Percentiles rank a stretch among this genome's conserved stretches.
phyloP scores from a whole-genome alignment of 1,140 invertebrate genomes.

The Hypothenemus hampei region DNA sequence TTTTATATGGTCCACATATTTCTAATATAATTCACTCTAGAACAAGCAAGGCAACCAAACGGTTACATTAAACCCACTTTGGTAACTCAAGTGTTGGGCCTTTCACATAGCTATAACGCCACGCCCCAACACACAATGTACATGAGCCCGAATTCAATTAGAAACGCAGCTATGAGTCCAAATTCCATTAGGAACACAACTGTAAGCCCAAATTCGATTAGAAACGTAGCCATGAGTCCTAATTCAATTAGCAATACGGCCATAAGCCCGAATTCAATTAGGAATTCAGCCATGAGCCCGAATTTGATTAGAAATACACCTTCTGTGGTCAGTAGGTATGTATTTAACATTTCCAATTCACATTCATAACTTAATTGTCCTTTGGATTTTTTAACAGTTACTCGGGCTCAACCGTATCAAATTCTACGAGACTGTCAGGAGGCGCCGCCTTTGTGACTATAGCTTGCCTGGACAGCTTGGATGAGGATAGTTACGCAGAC shows the following conservation, averaged over 20 bases:
- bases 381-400: conserved; percentile 48
- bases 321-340: conserved; percentile 58
- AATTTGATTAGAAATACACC: conserved; percentile 61
- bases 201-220: too few species aligned
- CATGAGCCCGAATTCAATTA: conserved; percentile 60
- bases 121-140: conserved; percentile 55
- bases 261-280: too few species aligned
- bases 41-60: conserved; percentile 67
- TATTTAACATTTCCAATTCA: background rate
- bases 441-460: conserved; percentile 41
- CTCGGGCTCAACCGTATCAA: conserved; percentile 40
- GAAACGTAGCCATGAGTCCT: too few species aligned
- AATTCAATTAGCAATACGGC: too few species aligned
- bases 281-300: too few species aligned
- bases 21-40: too few species aligned
- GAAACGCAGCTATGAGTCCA: too few species aligned
- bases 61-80: conserved; percentile 84
- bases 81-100: conserved; percentile 71
- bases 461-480: conserved; percentile 48
- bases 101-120: conserved; percentile 51
- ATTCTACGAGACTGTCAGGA: conserved; percentile 29
- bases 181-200: too few species aligned
- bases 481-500: conserved; percentile 42
- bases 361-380: conserved; percentile 41
- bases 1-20: background rate